Evolutionary conservation across 64 coral and sea anemone genomes (phyloP).

Genomic region (Pocillopora verrucosa): DNA sequence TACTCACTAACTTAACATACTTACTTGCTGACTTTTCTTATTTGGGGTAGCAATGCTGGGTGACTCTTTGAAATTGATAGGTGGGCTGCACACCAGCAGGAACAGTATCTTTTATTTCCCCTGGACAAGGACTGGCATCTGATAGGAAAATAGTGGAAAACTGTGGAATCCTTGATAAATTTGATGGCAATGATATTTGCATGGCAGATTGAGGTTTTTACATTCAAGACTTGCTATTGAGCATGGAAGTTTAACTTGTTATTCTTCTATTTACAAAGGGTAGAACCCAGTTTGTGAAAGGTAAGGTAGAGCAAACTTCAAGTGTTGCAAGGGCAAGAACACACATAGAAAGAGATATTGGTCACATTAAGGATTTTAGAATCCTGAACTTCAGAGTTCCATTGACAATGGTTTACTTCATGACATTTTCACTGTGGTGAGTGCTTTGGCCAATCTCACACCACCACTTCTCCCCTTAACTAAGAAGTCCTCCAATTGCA

Average conservation of each 20-base stretch:
- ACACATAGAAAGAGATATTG: neutral
- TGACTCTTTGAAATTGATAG: too few species aligned
- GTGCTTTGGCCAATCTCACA: slow-evolving; percentile 37
- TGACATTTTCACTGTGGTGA: slow-evolving; percentile 33
- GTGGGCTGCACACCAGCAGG: too few species aligned
- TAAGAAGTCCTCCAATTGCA: too few species aligned
- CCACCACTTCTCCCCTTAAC: neutral
- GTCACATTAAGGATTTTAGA: slow-evolving; percentile 42
- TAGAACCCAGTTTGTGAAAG: too few species aligned
- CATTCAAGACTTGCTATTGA: slow-evolving; percentile 45
- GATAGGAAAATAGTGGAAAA: slow-evolving; percentile 10
- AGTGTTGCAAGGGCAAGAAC: too few species aligned
- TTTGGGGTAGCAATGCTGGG: too few species aligned
- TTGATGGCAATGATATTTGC: slow-evolving; percentile 5
- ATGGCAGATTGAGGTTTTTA: slow-evolving; percentile 56
- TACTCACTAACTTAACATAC: too few species aligned
- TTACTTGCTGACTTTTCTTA: too few species aligned
- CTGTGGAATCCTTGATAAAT: slow-evolving; percentile 37
- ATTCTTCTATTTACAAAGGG: slow-evolving; percentile 51
- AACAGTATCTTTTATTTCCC: too few species aligned
- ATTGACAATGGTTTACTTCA: slow-evolving; percentile 47
- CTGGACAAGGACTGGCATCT: too few species aligned
- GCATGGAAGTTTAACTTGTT: slow-evolving; percentile 40
- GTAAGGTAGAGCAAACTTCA: too few species aligned
- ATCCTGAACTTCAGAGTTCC: slow-evolving; percentile 30